Evolutionary conservation across 1,140 invertebrate species (phyloP).

Genomic region (Galendromus occidentalis): DNA sequence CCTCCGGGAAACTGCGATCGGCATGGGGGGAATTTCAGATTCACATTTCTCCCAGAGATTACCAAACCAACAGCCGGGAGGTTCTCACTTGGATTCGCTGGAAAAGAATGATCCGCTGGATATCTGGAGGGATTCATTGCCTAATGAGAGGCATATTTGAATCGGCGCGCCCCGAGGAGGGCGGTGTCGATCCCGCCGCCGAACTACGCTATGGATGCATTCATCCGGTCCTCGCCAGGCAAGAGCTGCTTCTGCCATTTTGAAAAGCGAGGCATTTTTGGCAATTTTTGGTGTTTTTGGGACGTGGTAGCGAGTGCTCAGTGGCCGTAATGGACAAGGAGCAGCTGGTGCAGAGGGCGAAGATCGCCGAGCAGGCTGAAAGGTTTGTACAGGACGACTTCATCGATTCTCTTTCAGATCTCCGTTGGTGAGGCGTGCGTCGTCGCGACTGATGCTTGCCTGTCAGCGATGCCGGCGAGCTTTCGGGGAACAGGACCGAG

Average conservation of each 20-base stretch:
- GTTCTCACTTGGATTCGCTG: too few species aligned
- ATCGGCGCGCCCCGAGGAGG: neutral
- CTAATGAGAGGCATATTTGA: neutral
- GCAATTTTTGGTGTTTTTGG: constrained; percentile 9
- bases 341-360: constrained; percentile 94
- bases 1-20: too few species aligned
- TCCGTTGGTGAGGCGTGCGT: constrained; percentile 2
- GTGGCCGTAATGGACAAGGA: constrained; percentile 51
- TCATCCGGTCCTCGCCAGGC: constrained; percentile 9
- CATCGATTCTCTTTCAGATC: too few species aligned
- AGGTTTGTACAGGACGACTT: constrained; percentile 27
- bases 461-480: too few species aligned
- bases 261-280: constrained; percentile 10
- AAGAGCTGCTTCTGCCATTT: constrained; percentile 9
- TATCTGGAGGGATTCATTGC: neutral
- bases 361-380: constrained; percentile 96
- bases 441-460: neutral
- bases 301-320: neutral
- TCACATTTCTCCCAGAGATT: too few species aligned
- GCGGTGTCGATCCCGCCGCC: constrained; percentile 1
- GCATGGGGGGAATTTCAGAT: too few species aligned
- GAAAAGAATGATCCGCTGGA: too few species aligned
- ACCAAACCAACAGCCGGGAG: too few species aligned
- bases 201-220: neutral
- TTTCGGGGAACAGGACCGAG: too few species aligned